Evolutionary conservation across 2,113 vertebrate genomes (phyloP), one percentile per base, ranked within the genome.

Genomic region (Piaya cayana): DNA sequence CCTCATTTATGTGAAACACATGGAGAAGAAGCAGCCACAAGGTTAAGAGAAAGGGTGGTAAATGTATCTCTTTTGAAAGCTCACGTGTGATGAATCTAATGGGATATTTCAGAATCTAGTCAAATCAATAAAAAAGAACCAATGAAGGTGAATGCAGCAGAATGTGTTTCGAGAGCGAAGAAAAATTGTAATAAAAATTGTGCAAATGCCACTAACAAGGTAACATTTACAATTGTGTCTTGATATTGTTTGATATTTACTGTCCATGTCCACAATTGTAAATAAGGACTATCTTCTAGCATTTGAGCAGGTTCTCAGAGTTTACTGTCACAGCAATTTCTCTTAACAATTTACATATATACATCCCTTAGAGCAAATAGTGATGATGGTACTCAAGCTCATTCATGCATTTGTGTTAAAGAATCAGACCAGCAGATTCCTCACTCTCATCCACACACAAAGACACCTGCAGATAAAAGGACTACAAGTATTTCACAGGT

Each of bases 181-280:
- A 12, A 79, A 60, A 91, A 80, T 43, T 92, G 83, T 49, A 94
- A 94, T 94, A 95, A 96, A 96, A 93, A 94, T 92, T 78, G 88
- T 93, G 80, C 86, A 94, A 96, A 94, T 97, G 93, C 88, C 90
- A 96, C 79, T 96, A 86, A 96, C 88, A 88, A 94, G 56, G 30
- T 96, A 95, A 94, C 79, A 93, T 95, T 96, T 96, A 92, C 76
- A 76, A 64, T 78, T 0, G 27, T 64, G 53, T 83, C 86, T 93
- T 81, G 86, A 93, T 88, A 90, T 90, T 95, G 52, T 91, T 86
- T 92, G 85, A 88, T 90, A 93, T 96, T 94, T 94, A 85, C 88
- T 75, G 65, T 80, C 92, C 37, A 27, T 52, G 62, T 64, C 74
- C 17, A 58, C 58, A 53, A 69, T 92, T 67, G 81, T 86, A 93